Conservation (phyloP, 2,888 invertebrate species). For the Drosophila diplacantha region DNA sequence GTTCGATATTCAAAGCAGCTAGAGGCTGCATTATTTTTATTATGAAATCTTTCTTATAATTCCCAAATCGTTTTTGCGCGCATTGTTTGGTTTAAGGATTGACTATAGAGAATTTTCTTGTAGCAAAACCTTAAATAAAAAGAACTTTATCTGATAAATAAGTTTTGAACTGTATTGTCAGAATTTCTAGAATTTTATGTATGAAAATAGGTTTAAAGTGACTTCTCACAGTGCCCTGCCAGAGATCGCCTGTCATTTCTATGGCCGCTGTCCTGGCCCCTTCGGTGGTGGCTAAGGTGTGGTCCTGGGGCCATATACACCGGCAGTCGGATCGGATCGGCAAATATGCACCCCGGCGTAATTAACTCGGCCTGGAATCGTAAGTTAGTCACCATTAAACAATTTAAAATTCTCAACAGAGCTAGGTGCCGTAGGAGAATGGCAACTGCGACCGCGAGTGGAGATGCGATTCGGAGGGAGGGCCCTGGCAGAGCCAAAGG, state of each 20-base stretch:
- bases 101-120: no score
- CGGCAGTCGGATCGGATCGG: slow-evolving; percentile 50
- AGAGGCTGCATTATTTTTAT: no score
- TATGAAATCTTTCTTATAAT: background rate
- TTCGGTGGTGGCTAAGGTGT: slow-evolving; percentile 27
- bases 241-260: slow-evolving; percentile 58
- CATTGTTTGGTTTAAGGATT: no score
- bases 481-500: slow-evolving; percentile 55
- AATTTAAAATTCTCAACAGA: slow-evolving; percentile 72
- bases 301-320: slow-evolving; percentile 45
- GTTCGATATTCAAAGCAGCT: no score
- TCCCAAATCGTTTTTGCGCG: background rate
- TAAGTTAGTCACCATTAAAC: slow-evolving; percentile 73
- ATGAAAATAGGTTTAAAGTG: background rate
- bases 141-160: no score
- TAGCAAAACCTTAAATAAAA: no score
- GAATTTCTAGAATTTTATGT: background rate
- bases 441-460: slow-evolving; percentile 2
- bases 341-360: slow-evolving; percentile 74
- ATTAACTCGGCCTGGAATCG: slow-evolving; percentile 72
- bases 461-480: slow-evolving; percentile 25
- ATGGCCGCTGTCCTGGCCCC: slow-evolving; percentile 43
- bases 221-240: slow-evolving; percentile 10
- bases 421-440: slow-evolving; percentile 42
- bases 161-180: no score